These are phyloP conservation scores for Timema podura DNA, from an alignment of 2,888 invertebrate species.

Conservation along the genomic window DNA sequence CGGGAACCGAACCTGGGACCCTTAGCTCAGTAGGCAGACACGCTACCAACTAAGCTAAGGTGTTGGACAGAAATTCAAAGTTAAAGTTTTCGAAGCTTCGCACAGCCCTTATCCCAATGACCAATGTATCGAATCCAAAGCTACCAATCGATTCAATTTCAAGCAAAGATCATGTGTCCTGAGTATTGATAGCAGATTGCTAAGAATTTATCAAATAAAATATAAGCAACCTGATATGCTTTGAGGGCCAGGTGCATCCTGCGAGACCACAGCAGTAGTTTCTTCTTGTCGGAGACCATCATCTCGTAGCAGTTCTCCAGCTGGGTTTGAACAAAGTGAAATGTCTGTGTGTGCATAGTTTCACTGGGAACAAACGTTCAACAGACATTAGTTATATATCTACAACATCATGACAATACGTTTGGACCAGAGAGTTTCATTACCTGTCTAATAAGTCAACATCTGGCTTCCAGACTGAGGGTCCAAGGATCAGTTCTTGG, in stretches of 20 bases:
- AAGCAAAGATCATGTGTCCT: too few relatives aligned
- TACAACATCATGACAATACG: constrained; percentile 10
- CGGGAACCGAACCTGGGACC: too few relatives aligned
- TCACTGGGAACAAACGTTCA: constrained; percentile 59
- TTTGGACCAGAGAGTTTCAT: background rate
- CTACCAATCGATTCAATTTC: too few relatives aligned
- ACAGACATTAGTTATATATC: constrained; percentile 15
- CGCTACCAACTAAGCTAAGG: too few relatives aligned
- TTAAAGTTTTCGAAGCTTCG: too few relatives aligned
- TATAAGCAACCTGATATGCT: constrained; percentile 53
- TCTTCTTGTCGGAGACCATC: constrained; percentile 82
- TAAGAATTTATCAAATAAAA: too few relatives aligned
- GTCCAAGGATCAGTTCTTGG: background rate
- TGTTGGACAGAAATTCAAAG: too few relatives aligned
- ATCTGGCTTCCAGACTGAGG: background rate
- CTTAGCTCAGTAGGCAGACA: too few relatives aligned
- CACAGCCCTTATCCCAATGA: too few relatives aligned
- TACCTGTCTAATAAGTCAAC: constrained; percentile 11
- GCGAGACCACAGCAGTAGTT: constrained; percentile 74
- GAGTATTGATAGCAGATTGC: too few relatives aligned
- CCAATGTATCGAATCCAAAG: too few relatives aligned
- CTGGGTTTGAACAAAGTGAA: constrained; percentile 92
- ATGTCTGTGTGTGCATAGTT: constrained; percentile 85
- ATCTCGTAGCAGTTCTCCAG: constrained; percentile 81
- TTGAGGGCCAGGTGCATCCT: constrained; percentile 79